Evolutionary conservation across 2,888 invertebrate genomes (phyloP).

Genomic region (Caenorhabditis becei): DNA sequence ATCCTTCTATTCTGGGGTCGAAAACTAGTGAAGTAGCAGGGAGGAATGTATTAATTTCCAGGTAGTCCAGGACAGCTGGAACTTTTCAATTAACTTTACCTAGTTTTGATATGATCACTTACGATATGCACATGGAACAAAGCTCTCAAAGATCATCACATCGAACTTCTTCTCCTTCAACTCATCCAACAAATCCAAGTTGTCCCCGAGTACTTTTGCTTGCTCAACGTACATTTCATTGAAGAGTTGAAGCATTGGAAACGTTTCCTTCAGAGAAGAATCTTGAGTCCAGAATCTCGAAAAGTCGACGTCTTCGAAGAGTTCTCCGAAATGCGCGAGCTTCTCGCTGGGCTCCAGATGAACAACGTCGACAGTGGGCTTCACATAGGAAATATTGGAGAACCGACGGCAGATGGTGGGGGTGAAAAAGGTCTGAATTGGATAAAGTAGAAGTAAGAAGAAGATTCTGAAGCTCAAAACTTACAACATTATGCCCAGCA

Average conservation of each 20-base stretch:
- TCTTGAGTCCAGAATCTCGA: conserved; percentile 23
- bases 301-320: conserved; percentile 1
- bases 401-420: conserved; percentile 29
- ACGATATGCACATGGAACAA: conserved; percentile 30
- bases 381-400: conserved; percentile 11
- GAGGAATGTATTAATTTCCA: conserved; percentile 33
- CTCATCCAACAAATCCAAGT: conserved; percentile 5
- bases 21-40: conserved; percentile 24
- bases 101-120: background rate
- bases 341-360: conserved; percentile 30
- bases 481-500: conserved; percentile 57
- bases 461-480: background rate
- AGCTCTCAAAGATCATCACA: conserved; percentile 32
- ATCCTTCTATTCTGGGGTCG: conserved; percentile 1
- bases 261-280: conserved; percentile 4
- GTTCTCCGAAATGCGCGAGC: conserved; percentile 13
- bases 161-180: conserved; percentile 31
- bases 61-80: conserved; percentile 34
- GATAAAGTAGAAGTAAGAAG: background rate
- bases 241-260: conserved; percentile 19
- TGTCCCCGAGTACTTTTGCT: conserved; percentile 6
- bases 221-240: conserved; percentile 7
- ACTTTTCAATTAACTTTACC: background rate
- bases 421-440: conserved; percentile 18
- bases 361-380: conserved; percentile 18